Percentiles rank a stretch among this genome's conserved stretches.
These are phyloP conservation scores for Drosophila ezoana DNA, from an alignment of 2,888 invertebrate species.

Conservation along the genomic window DNA sequence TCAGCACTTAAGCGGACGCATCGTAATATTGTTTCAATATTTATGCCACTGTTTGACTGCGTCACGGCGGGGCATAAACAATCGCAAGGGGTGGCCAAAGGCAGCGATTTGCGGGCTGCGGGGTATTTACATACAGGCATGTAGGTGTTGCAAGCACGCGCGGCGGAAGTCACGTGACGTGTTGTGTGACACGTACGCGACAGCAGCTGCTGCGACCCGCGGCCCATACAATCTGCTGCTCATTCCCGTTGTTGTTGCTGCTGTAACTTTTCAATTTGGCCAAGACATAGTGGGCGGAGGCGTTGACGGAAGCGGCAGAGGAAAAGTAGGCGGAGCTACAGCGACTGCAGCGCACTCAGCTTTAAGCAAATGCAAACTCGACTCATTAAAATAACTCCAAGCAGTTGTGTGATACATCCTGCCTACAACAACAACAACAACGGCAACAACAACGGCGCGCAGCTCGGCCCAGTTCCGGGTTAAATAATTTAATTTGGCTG, in stretches of 20 bases:
- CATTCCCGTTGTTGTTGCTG: constrained; percentile 38
- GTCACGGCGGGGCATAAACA: constrained; percentile 12
- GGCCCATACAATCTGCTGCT: constrained; percentile 3
- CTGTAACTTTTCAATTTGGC: constrained; percentile 76
- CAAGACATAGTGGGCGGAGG: constrained; percentile 37
- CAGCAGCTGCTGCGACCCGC: constrained; percentile 51
- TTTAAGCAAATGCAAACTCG: constrained; percentile 66
- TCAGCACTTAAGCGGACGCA: constrained; percentile 34
- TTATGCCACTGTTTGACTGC: constrained; percentile 40
- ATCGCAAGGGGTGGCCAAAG: constrained; percentile 3
- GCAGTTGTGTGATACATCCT: constrained; percentile 74
- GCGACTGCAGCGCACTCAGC: constrained; percentile 28
- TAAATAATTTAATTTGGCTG: constrained; percentile 79
- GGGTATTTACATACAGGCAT: background rate
- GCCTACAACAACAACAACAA: constrained; percentile 31
- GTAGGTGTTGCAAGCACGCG: constrained; percentile 77
- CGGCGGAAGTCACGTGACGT: constrained; percentile 80
- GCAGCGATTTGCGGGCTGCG: background rate
- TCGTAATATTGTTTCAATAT: constrained; percentile 52
- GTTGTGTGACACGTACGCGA: constrained; percentile 79
- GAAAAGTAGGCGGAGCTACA: background rate
- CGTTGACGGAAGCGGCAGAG: background rate
- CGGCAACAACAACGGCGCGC: constrained; percentile 14
- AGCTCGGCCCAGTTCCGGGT: constrained; percentile 78
- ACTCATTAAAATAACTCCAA: constrained; percentile 75